These are phyloP conservation scores for Cylindroiulus punctatus DNA, from an alignment of 2,888 invertebrate genomes.

Conservation along the genomic window DNA sequence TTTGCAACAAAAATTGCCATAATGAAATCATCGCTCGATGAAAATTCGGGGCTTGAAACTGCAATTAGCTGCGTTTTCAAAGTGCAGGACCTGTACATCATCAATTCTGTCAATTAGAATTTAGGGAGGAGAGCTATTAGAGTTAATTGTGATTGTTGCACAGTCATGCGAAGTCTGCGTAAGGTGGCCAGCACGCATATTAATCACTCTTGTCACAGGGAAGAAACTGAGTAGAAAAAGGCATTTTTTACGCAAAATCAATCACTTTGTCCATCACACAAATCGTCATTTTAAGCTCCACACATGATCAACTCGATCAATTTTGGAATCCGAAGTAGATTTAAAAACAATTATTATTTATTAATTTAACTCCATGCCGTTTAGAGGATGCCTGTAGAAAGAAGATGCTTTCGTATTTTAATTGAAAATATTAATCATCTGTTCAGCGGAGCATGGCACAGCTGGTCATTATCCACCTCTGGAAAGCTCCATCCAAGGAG, in stretches of 20 bases:
- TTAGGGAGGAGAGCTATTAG: constrained; percentile 12
- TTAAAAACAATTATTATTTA: no score
- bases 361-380: no score
- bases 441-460: no score
- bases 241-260: neutral
- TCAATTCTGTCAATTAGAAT: constrained; percentile 7
- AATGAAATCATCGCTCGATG: neutral
- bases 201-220: neutral
- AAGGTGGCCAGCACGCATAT: neutral
- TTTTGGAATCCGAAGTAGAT: no score
- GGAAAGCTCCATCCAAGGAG: neutral
- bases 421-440: no score
- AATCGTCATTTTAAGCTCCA: neutral
- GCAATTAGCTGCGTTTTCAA: neutral
- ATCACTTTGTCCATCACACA: neutral
- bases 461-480: neutral
- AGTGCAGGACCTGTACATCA: neutral
- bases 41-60: neutral
- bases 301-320: neutral
- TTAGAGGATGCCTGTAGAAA: no score
- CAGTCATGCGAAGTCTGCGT: neutral
- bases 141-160: neutral
- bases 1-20: neutral
- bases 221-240: neutral
- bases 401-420: no score